phyloP scores from a whole-genome alignment of 2,888 invertebrate species.

The Tryphoninae sp. region DNA sequence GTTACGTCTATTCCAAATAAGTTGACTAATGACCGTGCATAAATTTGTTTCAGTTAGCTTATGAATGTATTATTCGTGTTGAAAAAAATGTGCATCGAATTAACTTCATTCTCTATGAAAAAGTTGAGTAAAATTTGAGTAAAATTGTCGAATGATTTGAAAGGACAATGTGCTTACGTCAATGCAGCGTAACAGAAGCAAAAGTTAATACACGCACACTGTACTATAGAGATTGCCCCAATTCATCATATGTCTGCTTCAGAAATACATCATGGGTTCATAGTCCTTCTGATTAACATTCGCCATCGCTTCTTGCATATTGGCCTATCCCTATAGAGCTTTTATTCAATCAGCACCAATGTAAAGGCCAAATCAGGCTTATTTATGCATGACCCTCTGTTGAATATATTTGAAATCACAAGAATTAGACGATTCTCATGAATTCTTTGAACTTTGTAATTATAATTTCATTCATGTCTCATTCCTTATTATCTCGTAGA shows the following conservation, averaged over 20 bases:
- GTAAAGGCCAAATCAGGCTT: neutral
- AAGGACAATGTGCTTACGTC: too few species aligned
- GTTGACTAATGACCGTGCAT: too few species aligned
- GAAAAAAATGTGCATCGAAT: too few species aligned
- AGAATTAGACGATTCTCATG: neutral
- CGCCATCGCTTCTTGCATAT: neutral
- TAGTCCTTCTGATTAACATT: slow-evolving; percentile 47
- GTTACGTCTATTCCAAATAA: too few species aligned
- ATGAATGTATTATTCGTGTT: too few species aligned
- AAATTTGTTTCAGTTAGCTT: too few species aligned
- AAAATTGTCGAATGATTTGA: too few species aligned
- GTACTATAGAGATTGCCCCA: neutral
- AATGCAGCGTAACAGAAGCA: neutral
- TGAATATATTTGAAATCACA: neutral
- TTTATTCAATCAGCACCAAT: slow-evolving; percentile 33
- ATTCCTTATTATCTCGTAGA: slow-evolving; percentile 35
- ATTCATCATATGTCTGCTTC: slow-evolving; percentile 9
- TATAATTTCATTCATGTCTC: neutral
- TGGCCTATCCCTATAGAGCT: neutral
- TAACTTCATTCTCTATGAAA: too few species aligned
- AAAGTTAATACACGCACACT: neutral
- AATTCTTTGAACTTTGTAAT: slow-evolving; percentile 6
- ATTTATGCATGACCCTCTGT: neutral
- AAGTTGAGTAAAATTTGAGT: too few species aligned
- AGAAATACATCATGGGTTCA: slow-evolving; percentile 56